Conservation (phyloP, 2,888 invertebrate species). For the Pyrochroa serraticornis region DNA sequence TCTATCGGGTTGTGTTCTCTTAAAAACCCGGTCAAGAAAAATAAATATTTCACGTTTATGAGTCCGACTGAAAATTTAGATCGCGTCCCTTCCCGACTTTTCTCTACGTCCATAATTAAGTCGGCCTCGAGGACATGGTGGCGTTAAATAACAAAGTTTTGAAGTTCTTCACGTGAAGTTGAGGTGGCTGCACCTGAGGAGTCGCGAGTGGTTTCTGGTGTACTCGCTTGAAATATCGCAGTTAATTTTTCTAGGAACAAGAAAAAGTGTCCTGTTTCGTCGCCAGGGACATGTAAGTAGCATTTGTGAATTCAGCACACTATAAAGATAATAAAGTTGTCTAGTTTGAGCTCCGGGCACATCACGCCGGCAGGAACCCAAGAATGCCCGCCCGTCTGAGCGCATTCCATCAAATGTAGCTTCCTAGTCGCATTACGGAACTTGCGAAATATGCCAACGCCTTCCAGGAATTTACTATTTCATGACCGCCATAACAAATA, state of each 20-base stretch:
- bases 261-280: neutral
- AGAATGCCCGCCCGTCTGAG: conserved; percentile 52
- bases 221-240: neutral
- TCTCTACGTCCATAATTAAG: too few species aligned
- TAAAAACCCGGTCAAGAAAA: conserved; percentile 17
- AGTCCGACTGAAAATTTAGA: conserved; percentile 3
- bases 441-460: conserved; percentile 53
- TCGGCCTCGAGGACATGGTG: too few species aligned
- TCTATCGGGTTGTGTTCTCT: conserved; percentile 32
- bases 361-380: conserved; percentile 46
- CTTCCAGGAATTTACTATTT: conserved; percentile 54
- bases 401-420: conserved; percentile 54
- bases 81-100: neutral
- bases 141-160: too few species aligned
- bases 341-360: conserved; percentile 51
- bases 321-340: conserved; percentile 53
- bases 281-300: conserved; percentile 23
- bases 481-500: conserved; percentile 43
- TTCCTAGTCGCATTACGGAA: conserved; percentile 52
- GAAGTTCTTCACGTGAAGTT: too few species aligned
- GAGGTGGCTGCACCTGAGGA: too few species aligned
- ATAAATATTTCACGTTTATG: conserved; percentile 25
- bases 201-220: conserved; percentile 16
- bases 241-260: neutral
- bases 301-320: conserved; percentile 37